Evolutionary conservation across 2,113 vertebrate genomes (phyloP).

Genomic region (Corythoichthys intestinalis): DNA sequence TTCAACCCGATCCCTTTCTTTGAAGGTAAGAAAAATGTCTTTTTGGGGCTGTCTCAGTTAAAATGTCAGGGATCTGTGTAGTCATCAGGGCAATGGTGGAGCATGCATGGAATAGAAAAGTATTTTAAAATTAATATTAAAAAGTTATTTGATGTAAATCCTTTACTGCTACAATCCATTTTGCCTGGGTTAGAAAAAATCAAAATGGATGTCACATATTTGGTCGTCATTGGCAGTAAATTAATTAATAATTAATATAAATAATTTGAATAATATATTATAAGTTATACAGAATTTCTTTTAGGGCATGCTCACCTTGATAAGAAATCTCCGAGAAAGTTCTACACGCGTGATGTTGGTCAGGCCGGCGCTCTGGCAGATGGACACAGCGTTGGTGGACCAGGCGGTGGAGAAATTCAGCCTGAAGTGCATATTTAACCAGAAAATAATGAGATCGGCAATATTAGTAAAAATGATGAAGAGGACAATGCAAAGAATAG

Average conservation of each 20-base stretch:
- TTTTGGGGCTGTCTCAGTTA: no score
- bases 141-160: no score
- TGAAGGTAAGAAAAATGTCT: no score
- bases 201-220: no score
- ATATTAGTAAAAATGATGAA: background rate
- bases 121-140: no score
- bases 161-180: no score
- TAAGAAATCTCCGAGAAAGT: conserved; percentile 78
- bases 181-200: no score
- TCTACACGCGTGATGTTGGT: conserved; percentile 76
- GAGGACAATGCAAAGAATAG: background rate
- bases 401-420: conserved; percentile 86
- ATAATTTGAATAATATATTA: background rate
- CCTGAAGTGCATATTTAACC: conserved; percentile 51
- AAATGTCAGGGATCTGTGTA: no score
- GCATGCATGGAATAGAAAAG: no score
- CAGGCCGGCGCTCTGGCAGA: conserved; percentile 80
- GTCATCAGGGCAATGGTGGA: no score
- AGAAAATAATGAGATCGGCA: background rate
- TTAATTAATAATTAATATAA: background rate
- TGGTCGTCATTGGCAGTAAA: no score
- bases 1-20: no score
- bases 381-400: conserved; percentile 85
- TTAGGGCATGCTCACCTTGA: conserved; percentile 72
- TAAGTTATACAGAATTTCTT: background rate